phyloP scores from a whole-genome alignment of 1,140 invertebrate species.

The Papilio polytes region DNA sequence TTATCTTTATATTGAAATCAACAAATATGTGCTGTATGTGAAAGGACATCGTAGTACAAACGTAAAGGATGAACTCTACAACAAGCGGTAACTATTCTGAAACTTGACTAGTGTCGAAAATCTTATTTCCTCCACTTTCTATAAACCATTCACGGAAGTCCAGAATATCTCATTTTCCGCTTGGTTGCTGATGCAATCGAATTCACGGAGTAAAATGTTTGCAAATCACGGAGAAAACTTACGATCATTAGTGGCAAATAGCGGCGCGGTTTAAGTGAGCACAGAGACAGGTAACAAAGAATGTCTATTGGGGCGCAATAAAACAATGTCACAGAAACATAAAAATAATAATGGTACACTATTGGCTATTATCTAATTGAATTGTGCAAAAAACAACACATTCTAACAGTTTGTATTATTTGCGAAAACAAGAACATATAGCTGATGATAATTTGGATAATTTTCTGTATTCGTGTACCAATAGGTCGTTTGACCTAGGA shows the following conservation, averaged over 20 bases:
- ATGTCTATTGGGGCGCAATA: background rate
- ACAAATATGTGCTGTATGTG: too few species aligned
- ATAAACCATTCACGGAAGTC: constrained; percentile 30
- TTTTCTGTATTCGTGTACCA: background rate
- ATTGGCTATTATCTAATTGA: background rate
- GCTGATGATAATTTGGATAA: background rate
- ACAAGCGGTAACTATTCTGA: too few species aligned
- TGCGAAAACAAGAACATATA: background rate
- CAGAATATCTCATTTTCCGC: constrained; percentile 33
- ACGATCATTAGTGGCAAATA: background rate
- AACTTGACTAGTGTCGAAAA: background rate
- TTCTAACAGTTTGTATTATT: background rate
- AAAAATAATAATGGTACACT: background rate
- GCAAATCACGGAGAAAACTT: constrained; percentile 13
- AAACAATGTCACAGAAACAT: background rate
- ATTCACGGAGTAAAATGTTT: constrained; percentile 33
- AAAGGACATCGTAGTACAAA: too few species aligned
- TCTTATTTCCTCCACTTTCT: constrained; percentile 26
- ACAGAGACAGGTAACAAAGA: background rate
- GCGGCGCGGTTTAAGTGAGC: background rate
- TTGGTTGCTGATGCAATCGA: constrained; percentile 9
- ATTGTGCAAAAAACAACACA: background rate
- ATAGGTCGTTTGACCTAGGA: background rate
- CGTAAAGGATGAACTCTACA: too few species aligned
- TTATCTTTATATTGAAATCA: background rate